Evolutionary conservation across 2,113 vertebrate genomes (phyloP).

Genomic region (Solea solea): DNA sequence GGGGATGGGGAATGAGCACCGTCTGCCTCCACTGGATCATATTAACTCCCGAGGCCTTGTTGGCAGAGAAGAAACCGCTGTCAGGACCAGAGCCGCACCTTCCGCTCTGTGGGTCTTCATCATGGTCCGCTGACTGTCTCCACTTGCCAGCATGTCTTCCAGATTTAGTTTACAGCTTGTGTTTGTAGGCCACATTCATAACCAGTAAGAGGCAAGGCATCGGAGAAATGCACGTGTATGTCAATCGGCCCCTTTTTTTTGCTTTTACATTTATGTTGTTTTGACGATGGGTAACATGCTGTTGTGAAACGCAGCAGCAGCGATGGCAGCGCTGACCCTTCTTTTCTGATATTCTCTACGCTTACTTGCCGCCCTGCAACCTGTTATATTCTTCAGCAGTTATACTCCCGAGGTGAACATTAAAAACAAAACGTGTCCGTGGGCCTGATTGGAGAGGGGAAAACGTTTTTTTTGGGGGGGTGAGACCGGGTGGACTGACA

Average conservation of each 20-base stretch:
- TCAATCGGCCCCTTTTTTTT: too few relatives aligned
- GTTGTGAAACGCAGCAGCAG: constrained; percentile 8
- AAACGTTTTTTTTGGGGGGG: neutral
- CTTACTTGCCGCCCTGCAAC: constrained; percentile 28
- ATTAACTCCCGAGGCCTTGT: constrained; percentile 44
- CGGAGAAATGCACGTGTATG: neutral
- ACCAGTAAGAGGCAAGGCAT: neutral
- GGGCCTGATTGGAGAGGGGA: constrained; percentile 15
- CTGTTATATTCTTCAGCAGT: constrained; percentile 48
- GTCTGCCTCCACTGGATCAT: constrained; percentile 35
- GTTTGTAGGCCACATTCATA: neutral
- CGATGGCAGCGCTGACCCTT: constrained; percentile 46
- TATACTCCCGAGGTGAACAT: constrained; percentile 15
- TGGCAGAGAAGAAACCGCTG: constrained; percentile 34
- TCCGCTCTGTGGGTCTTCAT: constrained; percentile 30
- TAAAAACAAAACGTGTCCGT: neutral
- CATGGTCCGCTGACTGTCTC: constrained; percentile 4
- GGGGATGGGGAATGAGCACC: constrained; percentile 35
- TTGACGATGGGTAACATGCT: neutral
- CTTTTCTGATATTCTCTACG: constrained; percentile 38
- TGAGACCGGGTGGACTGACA: constrained; percentile 20
- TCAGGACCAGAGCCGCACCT: constrained; percentile 24
- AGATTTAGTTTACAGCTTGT: constrained; percentile 14
- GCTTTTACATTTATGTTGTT: constrained; percentile 16
- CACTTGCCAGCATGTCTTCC: neutral